These are phyloP conservation scores for Sycon ciliatum DNA, from an alignment of 37 sponge, comb jelly and placozoan species.

Conservation along the genomic window DNA sequence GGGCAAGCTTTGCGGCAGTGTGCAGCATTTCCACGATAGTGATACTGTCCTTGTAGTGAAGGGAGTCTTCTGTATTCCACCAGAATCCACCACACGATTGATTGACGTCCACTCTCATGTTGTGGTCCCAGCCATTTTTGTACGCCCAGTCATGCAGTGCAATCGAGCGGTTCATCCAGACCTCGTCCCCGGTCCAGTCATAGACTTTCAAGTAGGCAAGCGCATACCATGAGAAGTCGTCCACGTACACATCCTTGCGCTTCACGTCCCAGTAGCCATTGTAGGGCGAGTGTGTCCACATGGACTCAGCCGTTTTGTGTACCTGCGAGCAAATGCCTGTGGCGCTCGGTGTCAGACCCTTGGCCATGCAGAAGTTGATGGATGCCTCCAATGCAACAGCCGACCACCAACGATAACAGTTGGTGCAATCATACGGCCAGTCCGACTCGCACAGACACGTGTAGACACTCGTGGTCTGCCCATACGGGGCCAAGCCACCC, in stretches of 20 bases:
- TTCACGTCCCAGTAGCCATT: constrained; percentile 40
- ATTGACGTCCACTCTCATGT: neutral
- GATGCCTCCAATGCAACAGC: constrained; percentile 33
- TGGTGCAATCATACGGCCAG: constrained; percentile 1
- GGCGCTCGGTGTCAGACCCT: constrained; percentile 5
- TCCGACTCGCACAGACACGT: constrained; percentile 11
- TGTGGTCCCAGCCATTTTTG: constrained; percentile 37
- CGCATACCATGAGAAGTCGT: constrained; percentile 48
- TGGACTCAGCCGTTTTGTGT: constrained; percentile 1
- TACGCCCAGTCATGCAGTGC: constrained; percentile 39
- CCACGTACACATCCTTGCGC: constrained; percentile 17
- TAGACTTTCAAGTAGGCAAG: constrained; percentile 45
- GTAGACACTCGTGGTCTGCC: neutral
- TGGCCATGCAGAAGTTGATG: constrained; percentile 36
- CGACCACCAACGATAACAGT: constrained; percentile 48
- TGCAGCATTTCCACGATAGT: constrained; percentile 35
- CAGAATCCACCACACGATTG: constrained; percentile 42
- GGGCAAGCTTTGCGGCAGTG: constrained; percentile 21
- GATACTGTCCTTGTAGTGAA: constrained; percentile 34
- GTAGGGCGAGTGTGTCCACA: constrained; percentile 41
- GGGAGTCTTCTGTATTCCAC: constrained; percentile 29
- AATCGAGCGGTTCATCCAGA: constrained; percentile 30
- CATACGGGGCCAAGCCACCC: constrained; percentile 14
- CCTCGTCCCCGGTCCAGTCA: constrained; percentile 33
- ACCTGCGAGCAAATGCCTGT: constrained; percentile 1